Base-by-base conservation (phyloP, 2,888 invertebrate genomes). In the Orgyia antiqua region DNA sequence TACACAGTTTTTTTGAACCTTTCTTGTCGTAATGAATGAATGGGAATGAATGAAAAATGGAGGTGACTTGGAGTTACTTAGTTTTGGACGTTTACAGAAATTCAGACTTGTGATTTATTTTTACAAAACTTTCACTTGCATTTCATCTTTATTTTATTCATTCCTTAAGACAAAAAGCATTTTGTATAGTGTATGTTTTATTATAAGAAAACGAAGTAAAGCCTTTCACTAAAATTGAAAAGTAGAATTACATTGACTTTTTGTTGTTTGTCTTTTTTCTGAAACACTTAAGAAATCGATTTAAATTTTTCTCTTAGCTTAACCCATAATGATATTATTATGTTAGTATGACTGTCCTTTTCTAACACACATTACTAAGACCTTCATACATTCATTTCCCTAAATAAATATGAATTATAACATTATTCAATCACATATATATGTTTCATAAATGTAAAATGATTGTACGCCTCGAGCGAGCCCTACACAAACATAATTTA, bases 1-100 rank as follows among this genome's bases (percentile, higher is more conserved):
- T 51, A 45, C 36, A n/a, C n/a, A n/a, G n/a, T 29, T 28, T 36
- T 36, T 48, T 46, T 40, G 42, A 38, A 15, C 27, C 28, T 18
- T 10, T 24, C 23, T 36, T 36, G 29, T 39, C 33, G 29, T 29
- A 33, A 15, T 45, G 42, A 47, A 45, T 51, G 36, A n/a, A n/a
- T n/a, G n/a, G 24, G 31, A 40, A 32, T 28, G 23, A 29, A 42
- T 51, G 40, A 45, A 35, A 36, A 39, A 42, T 40, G 39, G 29
- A 45, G 39, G 41, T 42, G 51, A 51, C 35, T 36, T 4, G 21
- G 19, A 24, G 7, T 18, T 27, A 29, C 36, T 37, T 28, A 25
- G 21, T 36, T 36, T 31, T 15, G 13, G 27, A 29, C 9, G 39
- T 31, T 29, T 23, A 23, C 36, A n/a, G 11, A 26, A 13, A n/a